phyloP scores from a whole-genome alignment of 2,797 vertebrate species.

The Bradypodion ventrale region DNA sequence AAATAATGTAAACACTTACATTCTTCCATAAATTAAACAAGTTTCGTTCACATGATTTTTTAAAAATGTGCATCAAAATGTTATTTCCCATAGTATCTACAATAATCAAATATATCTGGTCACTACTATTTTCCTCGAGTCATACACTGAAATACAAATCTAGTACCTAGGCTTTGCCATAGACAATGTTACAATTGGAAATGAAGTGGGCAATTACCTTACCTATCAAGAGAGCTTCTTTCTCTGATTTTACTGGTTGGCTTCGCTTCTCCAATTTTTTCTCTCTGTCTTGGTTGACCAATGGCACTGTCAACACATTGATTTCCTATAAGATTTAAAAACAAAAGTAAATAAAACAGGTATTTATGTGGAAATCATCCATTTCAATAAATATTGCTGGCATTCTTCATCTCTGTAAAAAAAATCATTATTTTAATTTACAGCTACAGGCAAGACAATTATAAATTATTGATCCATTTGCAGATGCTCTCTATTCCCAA shows the following conservation, averaged over 20 bases:
- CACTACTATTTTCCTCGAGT: neutral
- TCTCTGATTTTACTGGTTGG: constrained; percentile 87
- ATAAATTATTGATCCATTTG: constrained; percentile 61
- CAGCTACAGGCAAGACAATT: constrained; percentile 54
- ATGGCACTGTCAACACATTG: constrained; percentile 82
- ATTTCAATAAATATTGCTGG: constrained; percentile 43
- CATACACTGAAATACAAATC: neutral
- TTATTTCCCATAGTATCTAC: neutral
- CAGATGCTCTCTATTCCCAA: constrained; percentile 24
- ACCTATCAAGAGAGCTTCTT: constrained; percentile 94
- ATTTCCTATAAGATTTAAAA: constrained; percentile 79
- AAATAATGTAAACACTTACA: too few species aligned
- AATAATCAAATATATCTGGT: neutral
- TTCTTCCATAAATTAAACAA: neutral
- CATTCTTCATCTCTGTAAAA: constrained; percentile 52
- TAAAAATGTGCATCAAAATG: neutral
- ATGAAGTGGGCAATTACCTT: constrained; percentile 61
- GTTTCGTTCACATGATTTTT: neutral
- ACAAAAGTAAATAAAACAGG: constrained; percentile 44
- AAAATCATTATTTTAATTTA: constrained; percentile 59
- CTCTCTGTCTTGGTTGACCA: constrained; percentile 84
- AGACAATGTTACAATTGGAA: neutral
- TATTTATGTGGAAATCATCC: constrained; percentile 57
- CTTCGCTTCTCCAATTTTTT: constrained; percentile 80
- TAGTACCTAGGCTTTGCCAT: neutral